Conservation (phyloP, 1,140 invertebrate genomes). For the Parapsyche elsis region DNA sequence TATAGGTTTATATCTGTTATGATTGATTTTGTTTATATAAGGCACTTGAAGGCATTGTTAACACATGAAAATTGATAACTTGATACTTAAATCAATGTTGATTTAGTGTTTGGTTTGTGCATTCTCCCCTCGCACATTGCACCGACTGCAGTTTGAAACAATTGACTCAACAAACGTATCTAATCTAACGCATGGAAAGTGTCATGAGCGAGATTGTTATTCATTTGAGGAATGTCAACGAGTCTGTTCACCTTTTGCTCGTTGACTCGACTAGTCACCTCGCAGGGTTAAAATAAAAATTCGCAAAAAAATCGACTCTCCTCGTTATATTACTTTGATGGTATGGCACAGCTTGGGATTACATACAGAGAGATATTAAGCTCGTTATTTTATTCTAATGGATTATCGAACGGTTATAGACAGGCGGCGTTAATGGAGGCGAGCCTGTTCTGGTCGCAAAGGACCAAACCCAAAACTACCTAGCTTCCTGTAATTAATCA, state of each 20-base stretch:
- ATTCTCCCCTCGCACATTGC: neutral
- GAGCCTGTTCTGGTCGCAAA: slow-evolving; percentile 10
- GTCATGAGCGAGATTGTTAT: neutral
- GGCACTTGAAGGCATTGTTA: too few species aligned
- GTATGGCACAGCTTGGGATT: too few species aligned
- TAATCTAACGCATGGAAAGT: neutral
- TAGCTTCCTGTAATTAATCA: slow-evolving; percentile 38
- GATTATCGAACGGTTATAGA: neutral
- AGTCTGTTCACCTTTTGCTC: neutral
- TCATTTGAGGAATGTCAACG: slow-evolving; percentile 7
- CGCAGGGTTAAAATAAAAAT: too few species aligned
- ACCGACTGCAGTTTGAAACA: neutral
- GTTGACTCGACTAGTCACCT: too few species aligned
- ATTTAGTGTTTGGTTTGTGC: neutral
- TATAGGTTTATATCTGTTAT: too few species aligned
- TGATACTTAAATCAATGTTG: neutral
- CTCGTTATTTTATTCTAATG: slow-evolving; percentile 16
- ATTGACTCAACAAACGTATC: neutral
- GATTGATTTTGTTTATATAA: too few species aligned
- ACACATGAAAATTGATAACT: neutral
- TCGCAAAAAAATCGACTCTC: too few species aligned
- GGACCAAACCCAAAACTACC: slow-evolving; percentile 19
- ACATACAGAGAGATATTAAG: neutral
- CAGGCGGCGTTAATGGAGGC: slow-evolving; percentile 14
- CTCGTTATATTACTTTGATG: too few species aligned